Evolutionary conservation across 1,140 invertebrate genomes (phyloP), one percentile per base, ranked within the genome.

Genomic region (Gryon sp.): DNA sequence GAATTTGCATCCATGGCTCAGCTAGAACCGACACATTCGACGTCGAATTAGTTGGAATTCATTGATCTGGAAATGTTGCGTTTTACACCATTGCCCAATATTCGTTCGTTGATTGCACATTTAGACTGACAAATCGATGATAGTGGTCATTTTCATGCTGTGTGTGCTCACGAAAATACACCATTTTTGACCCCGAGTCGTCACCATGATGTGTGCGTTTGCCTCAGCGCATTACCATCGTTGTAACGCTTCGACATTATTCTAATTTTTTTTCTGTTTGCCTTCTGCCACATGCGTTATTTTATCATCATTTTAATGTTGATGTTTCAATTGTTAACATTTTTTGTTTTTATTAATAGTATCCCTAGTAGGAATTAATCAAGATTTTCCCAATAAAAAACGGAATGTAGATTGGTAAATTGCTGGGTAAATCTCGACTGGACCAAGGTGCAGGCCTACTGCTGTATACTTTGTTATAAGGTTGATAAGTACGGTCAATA

Each of bases 21-120:
- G 41, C 60, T 52, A 75, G n/a, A 72, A 75, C 41, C 66, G 66
- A 72, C 60, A 68, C 77, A 74, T 74, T 78, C 73, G 66, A 74
- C 30, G 69, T 70, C 69, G 65, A 72, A 74, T 76, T 78, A 80
- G 76, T 74, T 73, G 69, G 43, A 76, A 80, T 80, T 80, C 76
- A 80, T 73, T 76, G 73, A 80, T 78, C 73, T 76, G 79, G 55
- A 70, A 80, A 76, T 79, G 72, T 79, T 76, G 66, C 70, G 36
- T 68, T 79, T 79, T 79, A 72, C 60, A 75, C 66, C 62, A 75
- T 72, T 78, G 63, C 76, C 69, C 48, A 63, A 70, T 76, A 78
- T 80, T 80, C 66, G 48, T 57, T 63, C 72, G 72, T 57, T 79
- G 70, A 70, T 79, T 79, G 60, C 66, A 72, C 72, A 79, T 79